Evolutionary conservation across 2,888 invertebrate genomes (phyloP).

Genomic region (Watsonalla binaria): DNA sequence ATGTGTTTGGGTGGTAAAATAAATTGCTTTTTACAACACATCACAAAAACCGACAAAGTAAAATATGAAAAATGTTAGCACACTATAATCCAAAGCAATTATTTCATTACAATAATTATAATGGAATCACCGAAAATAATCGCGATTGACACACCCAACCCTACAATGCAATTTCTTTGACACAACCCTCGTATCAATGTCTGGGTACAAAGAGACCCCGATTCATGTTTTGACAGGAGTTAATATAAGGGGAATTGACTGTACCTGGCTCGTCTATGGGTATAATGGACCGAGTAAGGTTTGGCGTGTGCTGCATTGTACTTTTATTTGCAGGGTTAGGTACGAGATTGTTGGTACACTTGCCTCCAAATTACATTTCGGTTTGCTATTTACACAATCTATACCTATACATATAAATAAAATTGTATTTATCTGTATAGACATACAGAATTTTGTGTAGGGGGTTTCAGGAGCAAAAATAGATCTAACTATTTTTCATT

Average conservation of each 20-base stretch:
- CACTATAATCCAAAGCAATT: conserved; percentile 12
- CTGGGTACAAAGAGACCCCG: conserved; percentile 49
- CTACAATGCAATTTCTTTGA: conserved; percentile 31
- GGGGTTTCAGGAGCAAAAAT: no score
- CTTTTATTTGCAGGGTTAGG: conserved; percentile 34
- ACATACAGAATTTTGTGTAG: no score
- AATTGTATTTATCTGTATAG: no score
- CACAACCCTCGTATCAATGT: conserved; percentile 52
- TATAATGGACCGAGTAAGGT: conserved; percentile 27
- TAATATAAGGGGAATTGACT: conserved; percentile 55
- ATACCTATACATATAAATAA: no score
- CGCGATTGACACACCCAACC: conserved; percentile 47
- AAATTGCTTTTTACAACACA: no score
- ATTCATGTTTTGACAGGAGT: conserved; percentile 72
- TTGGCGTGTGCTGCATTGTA: conserved; percentile 33
- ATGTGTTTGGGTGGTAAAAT: no score
- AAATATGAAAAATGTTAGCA: not conserved
- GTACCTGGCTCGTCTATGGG: conserved; percentile 45
- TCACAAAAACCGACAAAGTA: conserved; percentile 2
- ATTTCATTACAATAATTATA: conserved; percentile 1
- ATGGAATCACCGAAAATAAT: conserved; percentile 27
- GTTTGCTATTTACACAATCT: no score
- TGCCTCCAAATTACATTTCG: conserved; percentile 6
- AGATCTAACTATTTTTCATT: no score
- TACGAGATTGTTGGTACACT: conserved; percentile 28